These are phyloP conservation scores for Proales similis DNA, from an alignment of 1,140 invertebrate genomes.

Conservation along the genomic window DNA sequence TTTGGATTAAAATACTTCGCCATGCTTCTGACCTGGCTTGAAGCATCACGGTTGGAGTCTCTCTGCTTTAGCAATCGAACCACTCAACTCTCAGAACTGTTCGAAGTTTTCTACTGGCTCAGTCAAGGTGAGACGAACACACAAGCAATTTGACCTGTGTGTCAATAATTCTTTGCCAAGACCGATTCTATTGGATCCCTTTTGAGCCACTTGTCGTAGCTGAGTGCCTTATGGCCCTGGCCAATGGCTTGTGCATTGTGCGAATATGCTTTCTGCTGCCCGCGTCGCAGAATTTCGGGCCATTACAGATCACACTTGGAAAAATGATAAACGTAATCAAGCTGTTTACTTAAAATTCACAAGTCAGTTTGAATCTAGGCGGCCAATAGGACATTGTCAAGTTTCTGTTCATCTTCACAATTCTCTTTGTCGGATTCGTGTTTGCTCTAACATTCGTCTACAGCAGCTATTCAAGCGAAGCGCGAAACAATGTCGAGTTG, in stretches of 20 bases:
- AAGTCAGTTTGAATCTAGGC: too few species aligned
- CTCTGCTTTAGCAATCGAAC: conserved; percentile 16
- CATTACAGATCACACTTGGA: conserved; percentile 52
- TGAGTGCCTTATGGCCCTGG: conserved; percentile 45
- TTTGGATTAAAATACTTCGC: conserved; percentile 42
- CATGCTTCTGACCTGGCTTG: conserved; percentile 9
- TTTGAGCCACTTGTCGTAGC: conserved; percentile 45
- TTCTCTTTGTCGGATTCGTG: conserved; percentile 52
- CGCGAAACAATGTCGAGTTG: too few species aligned
- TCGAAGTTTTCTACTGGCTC: conserved; percentile 31
- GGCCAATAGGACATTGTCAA: conserved; percentile 43
- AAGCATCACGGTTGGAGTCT: neutral
- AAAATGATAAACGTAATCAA: conserved; percentile 54
- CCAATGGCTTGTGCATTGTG: conserved; percentile 48
- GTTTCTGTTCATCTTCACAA: conserved; percentile 42
- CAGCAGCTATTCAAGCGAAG: too few species aligned
- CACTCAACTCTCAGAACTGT: neutral
- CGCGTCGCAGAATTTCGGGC: conserved; percentile 53
- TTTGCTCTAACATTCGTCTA: too few species aligned
- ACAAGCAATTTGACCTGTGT: too few species aligned
- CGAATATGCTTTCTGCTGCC: conserved; percentile 53
- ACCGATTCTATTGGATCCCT: conserved; percentile 45
- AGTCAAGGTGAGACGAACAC: conserved; percentile 34
- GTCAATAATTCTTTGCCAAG: too few species aligned
- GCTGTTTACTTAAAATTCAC: too few species aligned